Conservation (phyloP, 1,140 invertebrate species). For the Chelonus insularis region DNA sequence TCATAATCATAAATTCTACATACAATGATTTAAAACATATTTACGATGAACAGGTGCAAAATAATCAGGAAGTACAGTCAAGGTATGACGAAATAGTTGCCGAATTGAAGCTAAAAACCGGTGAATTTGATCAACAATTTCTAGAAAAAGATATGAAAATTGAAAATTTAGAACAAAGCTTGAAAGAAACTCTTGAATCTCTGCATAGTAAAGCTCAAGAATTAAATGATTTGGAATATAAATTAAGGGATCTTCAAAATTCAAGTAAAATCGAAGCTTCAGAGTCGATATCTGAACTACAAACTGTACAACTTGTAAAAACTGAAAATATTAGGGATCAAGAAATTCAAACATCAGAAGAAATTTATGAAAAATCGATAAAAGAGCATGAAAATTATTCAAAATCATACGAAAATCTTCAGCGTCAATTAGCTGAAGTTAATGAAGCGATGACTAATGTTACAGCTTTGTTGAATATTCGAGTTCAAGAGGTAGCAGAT, state of each 20-base stretch:
- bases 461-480: slow-evolving; percentile 44
- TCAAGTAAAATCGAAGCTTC: too few species aligned
- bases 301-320: neutral
- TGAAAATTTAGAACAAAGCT: slow-evolving; percentile 46
- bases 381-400: slow-evolving; percentile 48
- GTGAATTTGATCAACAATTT: neutral
- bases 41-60: too few species aligned
- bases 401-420: slow-evolving; percentile 40
- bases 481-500: slow-evolving; percentile 50
- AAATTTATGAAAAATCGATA: neutral
- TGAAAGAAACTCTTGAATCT: slow-evolving; percentile 33
- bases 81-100: too few species aligned
- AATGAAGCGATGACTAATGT: slow-evolving; percentile 40
- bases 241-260: slow-evolving; percentile 56
- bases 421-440: slow-evolving; percentile 25
- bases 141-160: slow-evolving; percentile 25
- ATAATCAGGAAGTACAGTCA: too few species aligned
- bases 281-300: neutral
- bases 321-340: neutral
- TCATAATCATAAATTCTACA: too few species aligned
- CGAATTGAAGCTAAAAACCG: too few species aligned
- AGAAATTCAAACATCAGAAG: neutral
- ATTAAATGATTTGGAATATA: slow-evolving; percentile 43
- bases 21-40: too few species aligned
- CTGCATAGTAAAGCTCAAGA: neutral